These are phyloP conservation scores for Mechanitis mazaeus DNA, from an alignment of 2,888 invertebrate species.

Conservation along the genomic window DNA sequence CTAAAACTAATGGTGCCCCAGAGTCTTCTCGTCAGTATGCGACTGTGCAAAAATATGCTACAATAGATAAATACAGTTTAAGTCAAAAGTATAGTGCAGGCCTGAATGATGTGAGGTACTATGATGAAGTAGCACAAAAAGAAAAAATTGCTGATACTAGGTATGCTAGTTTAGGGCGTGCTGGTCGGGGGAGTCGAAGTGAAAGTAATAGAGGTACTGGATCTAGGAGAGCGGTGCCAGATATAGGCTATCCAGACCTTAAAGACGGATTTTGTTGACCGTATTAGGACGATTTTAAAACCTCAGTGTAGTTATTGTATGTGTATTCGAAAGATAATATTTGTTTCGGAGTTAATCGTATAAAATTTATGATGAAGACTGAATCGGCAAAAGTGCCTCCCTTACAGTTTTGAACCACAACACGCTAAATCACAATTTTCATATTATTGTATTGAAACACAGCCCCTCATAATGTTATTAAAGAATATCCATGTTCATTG, in stretches of 20 bases:
- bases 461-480: constrained; percentile 22
- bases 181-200: constrained; percentile 56
- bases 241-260: constrained; percentile 76
- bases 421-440: constrained; percentile 23
- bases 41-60: constrained; percentile 73
- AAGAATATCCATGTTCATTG: constrained; percentile 21
- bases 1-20: constrained; percentile 69
- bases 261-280: constrained; percentile 87
- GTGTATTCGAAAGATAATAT: neutral
- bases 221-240: constrained; percentile 66
- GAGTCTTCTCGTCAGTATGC: constrained; percentile 66
- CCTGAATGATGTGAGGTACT: constrained; percentile 71
- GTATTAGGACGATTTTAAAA: constrained; percentile 69
- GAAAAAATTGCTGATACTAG: constrained; percentile 71
- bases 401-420: constrained; percentile 44
- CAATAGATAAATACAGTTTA: constrained; percentile 73
- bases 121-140: constrained; percentile 71
- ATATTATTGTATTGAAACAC: constrained; percentile 7
- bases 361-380: constrained; percentile 66
- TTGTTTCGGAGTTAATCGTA: constrained; percentile 30
- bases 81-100: constrained; percentile 75
- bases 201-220: constrained; percentile 63
- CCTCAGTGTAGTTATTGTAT: constrained; percentile 52
- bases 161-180: constrained; percentile 70
- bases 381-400: constrained; percentile 68